Evolutionary conservation across 2,797 vertebrate species (phyloP), one percentile per base, ranked within the genome.

Genomic region (Cygnus olor): DNA sequence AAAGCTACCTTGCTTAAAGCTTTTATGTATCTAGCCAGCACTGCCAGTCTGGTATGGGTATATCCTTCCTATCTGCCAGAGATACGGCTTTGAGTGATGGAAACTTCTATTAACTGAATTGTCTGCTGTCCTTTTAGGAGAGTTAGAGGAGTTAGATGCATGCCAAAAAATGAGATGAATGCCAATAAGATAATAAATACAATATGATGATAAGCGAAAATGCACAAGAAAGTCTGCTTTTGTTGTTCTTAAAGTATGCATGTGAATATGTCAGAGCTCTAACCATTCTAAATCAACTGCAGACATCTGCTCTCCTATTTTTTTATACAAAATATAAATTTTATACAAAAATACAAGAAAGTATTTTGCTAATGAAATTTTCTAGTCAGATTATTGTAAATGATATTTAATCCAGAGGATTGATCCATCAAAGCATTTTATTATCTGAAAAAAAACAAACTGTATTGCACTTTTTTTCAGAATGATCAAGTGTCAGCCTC

Each of bases 401-500:
- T 76, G 6, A 20, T 84, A 42, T 86, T 81, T 81, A 88, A 72
- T 93, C 28, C 32, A 77, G 22, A 88, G 38, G 47, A 47, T 16
- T 47, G 32, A 51, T 84, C 25, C n/a, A 54, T 66, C 30, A 32
- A 92, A 89, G 28, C 24, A 25, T 13, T 14, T 51, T 25, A 51
- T 9, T 14, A 51, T 25, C 16, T 24, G 25, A 51, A 51, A 51
- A 25, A 47, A 49, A 13, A 13, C 7, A 44, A 47, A 47, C 11
- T 25, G 13, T 51, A 25, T 51, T 51, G 13, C 25, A 25, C 49
- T 91, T 83, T 91, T 78, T 96, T 96, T 40, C 96, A 99, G 99
- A 98, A 99, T 99, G 99, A 99, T 99, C 97, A 99, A 98, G 97
- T 99, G 98, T 97, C 99, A 99, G 97, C 98, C 99, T 97, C 98